phyloP scores from a whole-genome alignment of 2,113 vertebrate species.

The Ailurus styani region DNA sequence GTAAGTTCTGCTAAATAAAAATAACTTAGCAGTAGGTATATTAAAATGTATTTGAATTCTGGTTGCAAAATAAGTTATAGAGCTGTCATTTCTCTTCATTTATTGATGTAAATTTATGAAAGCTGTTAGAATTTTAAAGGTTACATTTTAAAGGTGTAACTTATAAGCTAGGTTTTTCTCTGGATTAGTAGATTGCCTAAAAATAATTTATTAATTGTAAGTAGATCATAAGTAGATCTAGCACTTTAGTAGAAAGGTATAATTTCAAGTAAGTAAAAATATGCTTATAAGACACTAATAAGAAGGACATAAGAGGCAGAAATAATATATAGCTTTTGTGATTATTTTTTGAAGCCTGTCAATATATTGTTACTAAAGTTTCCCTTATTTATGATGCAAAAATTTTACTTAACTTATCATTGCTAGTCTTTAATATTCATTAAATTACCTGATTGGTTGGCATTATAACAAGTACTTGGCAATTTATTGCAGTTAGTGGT shows the following conservation, averaged over 20 bases:
- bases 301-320: background rate
- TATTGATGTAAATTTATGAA: background rate
- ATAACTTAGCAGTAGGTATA: background rate
- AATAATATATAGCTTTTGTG: background rate
- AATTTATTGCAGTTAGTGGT: background rate
- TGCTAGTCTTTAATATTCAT: background rate
- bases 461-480: background rate
- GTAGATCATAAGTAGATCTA: background rate
- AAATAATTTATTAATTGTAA: background rate
- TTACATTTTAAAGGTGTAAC: background rate
- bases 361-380: background rate
- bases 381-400: background rate
- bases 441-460: background rate
- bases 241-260: background rate
- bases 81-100: background rate
- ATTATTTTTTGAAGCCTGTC: background rate
- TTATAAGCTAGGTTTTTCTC: background rate
- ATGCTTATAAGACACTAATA: background rate
- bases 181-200: background rate
- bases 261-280: background rate
- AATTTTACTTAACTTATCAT: background rate
- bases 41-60: conserved; percentile 30
- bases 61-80: background rate
- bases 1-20: background rate
- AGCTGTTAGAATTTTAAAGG: background rate